These are phyloP conservation scores for Clanis bilineata DNA, from an alignment of 2,888 invertebrate species.

Conservation along the genomic window DNA sequence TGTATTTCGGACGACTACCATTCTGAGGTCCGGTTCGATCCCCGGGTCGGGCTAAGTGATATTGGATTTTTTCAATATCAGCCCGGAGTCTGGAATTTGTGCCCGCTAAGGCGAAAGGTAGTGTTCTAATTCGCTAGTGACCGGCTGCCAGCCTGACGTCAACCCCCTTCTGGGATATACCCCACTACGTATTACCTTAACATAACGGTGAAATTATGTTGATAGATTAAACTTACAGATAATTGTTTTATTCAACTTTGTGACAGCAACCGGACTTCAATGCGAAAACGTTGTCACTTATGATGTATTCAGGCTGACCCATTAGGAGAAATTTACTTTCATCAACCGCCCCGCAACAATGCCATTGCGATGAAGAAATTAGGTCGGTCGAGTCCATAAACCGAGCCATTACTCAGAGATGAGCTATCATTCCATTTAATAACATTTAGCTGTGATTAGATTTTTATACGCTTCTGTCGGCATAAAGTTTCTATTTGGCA, in stretches of 20 bases:
- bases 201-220: too few species aligned
- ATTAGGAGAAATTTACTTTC: conserved; percentile 68
- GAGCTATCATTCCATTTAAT: conserved; percentile 14
- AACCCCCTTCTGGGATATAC: too few species aligned
- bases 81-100: too few species aligned
- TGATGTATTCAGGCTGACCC: conserved; percentile 60
- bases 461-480: not conserved
- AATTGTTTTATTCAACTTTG: not conserved
- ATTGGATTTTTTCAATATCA: too few species aligned
- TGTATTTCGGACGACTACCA: too few species aligned
- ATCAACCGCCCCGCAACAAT: conserved; percentile 42
- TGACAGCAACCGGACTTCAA: conserved; percentile 26
- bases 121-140: too few species aligned
- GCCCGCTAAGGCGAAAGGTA: too few species aligned
- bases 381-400: conserved; percentile 32
- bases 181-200: too few species aligned
- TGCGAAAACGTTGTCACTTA: conserved; percentile 45
- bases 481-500: conserved; percentile 1
- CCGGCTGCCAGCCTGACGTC: too few species aligned
- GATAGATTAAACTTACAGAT: not conserved
- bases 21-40: too few species aligned
- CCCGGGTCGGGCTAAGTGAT: too few species aligned
- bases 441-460: not conserved
- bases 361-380: conserved; percentile 44
- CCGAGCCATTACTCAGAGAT: conserved; percentile 16